Evolutionary conservation across 2,888 invertebrate species (phyloP).

Genomic region (Pherbina coryleti): DNA sequence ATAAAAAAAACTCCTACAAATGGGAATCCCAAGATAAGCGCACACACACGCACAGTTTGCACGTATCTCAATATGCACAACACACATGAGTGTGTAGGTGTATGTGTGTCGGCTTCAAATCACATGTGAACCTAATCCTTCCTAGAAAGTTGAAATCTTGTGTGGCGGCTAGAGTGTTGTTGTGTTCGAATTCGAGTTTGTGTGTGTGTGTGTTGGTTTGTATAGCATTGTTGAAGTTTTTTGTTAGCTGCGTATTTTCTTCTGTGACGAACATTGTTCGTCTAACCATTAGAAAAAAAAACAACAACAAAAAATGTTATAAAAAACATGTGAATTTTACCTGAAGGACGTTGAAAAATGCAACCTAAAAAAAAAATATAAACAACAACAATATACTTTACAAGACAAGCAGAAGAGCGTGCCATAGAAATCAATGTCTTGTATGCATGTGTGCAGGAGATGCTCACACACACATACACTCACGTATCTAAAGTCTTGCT

Average conservation of each 20-base stretch:
- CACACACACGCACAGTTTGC: not conserved
- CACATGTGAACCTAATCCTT: conserved; percentile 4
- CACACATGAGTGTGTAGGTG: not conserved
- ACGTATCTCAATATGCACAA: too few species aligned
- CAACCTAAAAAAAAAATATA: not conserved
- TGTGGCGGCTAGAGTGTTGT: not conserved
- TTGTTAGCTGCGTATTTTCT: too few species aligned
- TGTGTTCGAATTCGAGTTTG: not conserved
- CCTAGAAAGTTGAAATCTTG: not conserved
- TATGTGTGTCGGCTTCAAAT: not conserved
- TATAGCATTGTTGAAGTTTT: not conserved
- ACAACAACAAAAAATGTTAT: not conserved
- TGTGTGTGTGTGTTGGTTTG: not conserved
- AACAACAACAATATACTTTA: not conserved
- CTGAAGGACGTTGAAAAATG: conserved; percentile 15
- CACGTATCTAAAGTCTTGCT: not conserved
- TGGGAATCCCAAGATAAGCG: not conserved
- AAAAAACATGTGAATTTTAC: conserved; percentile 2
- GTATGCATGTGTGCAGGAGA: conserved; percentile 9
- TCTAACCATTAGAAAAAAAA: not conserved
- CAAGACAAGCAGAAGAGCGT: not conserved
- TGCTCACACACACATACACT: not conserved
- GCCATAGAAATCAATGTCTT: conserved; percentile 7
- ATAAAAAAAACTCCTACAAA: not conserved
- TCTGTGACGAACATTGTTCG: too few species aligned